A percentile compares a stretch with the other conserved stretches of the same genome.
These are phyloP conservation scores for Silurus glanis DNA, from an alignment of 2,113 vertebrate species.

Conservation along the genomic window DNA sequence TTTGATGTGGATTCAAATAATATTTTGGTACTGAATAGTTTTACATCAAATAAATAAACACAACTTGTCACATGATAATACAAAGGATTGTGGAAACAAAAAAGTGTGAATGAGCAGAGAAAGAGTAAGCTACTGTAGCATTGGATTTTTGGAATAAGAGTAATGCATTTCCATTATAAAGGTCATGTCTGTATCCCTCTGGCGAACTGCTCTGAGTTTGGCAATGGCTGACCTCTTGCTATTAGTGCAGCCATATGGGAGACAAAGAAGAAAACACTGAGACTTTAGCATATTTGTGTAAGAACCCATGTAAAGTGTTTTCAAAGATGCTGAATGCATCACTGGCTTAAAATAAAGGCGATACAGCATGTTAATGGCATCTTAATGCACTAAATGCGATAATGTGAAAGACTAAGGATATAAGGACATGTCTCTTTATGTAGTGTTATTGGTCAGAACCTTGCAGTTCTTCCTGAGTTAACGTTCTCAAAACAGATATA, in stretches of 20 bases:
- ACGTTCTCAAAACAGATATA: not conserved
- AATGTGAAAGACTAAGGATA: not conserved
- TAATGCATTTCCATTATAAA: slow-evolving; percentile 34
- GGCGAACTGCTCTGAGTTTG: slow-evolving; percentile 32
- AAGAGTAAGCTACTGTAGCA: not conserved
- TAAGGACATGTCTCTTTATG: not conserved
- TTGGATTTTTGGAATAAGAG: slow-evolving; percentile 2
- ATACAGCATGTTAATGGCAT: not conserved
- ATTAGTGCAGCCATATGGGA: slow-evolving; percentile 34
- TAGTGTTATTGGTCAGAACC: not conserved
- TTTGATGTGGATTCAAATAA: not conserved
- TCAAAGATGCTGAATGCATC: not conserved
- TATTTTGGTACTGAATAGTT: not conserved
- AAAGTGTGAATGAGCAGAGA: not conserved
- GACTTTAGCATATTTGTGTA: slow-evolving; percentile 4
- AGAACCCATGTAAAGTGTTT: not conserved
- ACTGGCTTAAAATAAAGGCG: not conserved
- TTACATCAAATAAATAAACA: not conserved
- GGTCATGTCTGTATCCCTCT: slow-evolving; percentile 40
- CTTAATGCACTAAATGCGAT: not conserved
- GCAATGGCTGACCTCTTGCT: slow-evolving; percentile 33
- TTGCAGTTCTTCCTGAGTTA: not conserved
- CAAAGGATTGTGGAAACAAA: not conserved
- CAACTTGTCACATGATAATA: not conserved
- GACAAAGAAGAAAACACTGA: not conserved